Percentiles rank a stretch among this genome's conserved stretches.
These are phyloP conservation scores for Cydia strobilella DNA, from an alignment of 1,140 invertebrate species.

Conservation along the genomic window DNA sequence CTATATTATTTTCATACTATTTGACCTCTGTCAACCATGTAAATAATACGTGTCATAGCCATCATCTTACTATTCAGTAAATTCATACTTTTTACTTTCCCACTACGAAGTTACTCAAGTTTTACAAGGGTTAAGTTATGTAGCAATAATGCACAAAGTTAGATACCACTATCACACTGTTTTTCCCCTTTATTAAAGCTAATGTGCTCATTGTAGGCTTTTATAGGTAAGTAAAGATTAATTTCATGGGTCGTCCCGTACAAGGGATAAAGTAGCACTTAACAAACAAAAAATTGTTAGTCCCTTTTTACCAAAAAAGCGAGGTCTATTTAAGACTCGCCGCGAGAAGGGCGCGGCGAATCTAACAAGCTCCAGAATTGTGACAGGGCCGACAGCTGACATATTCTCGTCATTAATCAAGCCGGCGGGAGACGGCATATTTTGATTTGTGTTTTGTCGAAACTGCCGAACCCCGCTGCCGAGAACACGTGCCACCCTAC, in stretches of 20 bases:
- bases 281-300: conserved; percentile 56
- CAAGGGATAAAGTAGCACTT: conserved; percentile 32
- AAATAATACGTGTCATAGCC: too few species aligned
- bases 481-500: background rate
- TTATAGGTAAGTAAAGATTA: conserved; percentile 32
- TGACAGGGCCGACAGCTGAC: conserved; percentile 75
- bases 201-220: conserved; percentile 25
- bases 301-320: conserved; percentile 63
- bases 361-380: conserved; percentile 72
- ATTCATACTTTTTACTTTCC: too few species aligned
- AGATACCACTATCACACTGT: conserved; percentile 4
- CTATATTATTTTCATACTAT: too few species aligned
- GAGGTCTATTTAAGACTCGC: conserved; percentile 65
- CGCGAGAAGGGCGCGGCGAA: conserved; percentile 57
- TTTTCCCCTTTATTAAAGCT: conserved; percentile 9
- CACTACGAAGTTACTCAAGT: too few species aligned
- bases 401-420: conserved; percentile 75
- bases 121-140: background rate
- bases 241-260: conserved; percentile 29
- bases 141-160: background rate
- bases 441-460: conserved; percentile 32
- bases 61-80: too few species aligned
- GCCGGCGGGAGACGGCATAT: conserved; percentile 39
- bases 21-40: too few species aligned
- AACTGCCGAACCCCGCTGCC: conserved; percentile 22